Percentiles rank a stretch among this genome's conserved stretches.
Evolutionary conservation across 2,888 invertebrate species (phyloP).

Genomic region (Sericinus montela): DNA sequence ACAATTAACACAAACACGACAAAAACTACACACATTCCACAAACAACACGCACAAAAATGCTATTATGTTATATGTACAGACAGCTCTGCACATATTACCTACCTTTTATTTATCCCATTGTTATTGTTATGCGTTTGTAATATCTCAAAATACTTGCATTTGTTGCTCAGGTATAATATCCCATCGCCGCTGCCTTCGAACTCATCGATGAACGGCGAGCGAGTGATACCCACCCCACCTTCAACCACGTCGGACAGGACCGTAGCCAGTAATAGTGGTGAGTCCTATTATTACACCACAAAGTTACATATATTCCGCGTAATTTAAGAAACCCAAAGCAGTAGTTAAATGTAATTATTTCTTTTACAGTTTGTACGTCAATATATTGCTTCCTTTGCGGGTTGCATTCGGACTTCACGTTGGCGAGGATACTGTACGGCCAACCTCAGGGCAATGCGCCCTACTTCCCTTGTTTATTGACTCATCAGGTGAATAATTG

Average conservation of each 20-base stretch:
- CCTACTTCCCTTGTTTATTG: slow-evolving; percentile 81
- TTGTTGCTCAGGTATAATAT: slow-evolving; percentile 84
- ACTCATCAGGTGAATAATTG: slow-evolving; percentile 78
- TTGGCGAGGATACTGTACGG: slow-evolving; percentile 89
- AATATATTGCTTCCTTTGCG: slow-evolving; percentile 94
- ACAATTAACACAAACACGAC: no score
- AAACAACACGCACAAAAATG: no score
- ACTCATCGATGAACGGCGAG: slow-evolving; percentile 83
- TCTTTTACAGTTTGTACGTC: slow-evolving; percentile 82
- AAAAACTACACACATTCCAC: no score
- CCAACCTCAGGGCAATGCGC: slow-evolving; percentile 83
- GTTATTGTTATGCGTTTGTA: no score
- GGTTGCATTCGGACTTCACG: slow-evolving; percentile 92
- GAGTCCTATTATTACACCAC: slow-evolving; percentile 29
- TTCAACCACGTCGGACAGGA: slow-evolving; percentile 86
- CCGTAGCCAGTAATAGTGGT: slow-evolving; percentile 82
- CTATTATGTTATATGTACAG: no score
- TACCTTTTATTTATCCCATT: no score
- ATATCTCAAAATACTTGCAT: no score
- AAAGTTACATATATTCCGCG: background rate
- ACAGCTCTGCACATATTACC: no score
- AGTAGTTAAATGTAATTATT: no score
- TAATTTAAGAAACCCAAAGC: no score
- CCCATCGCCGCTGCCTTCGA: slow-evolving; percentile 84
- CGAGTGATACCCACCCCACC: slow-evolving; percentile 86